Base-by-base conservation (phyloP, 2,113 vertebrate species). In the Phyllostomus discolor region DNA sequence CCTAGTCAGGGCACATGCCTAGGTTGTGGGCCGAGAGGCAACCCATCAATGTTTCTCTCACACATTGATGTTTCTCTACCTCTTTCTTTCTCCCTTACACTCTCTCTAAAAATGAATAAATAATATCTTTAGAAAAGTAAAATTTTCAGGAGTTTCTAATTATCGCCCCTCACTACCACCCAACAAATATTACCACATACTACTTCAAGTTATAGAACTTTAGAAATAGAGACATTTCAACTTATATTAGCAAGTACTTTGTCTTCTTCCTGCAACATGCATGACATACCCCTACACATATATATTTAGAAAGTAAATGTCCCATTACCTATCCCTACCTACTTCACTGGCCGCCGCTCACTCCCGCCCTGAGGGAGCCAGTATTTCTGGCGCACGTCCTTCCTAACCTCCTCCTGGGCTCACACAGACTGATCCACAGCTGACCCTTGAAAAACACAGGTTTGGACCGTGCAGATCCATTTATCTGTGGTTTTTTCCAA, bases 231-330 rank as follows among this genome's bases (percentile, higher is more conserved):
- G 70, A 70, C 43, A 78, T 76, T 35, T 50, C 82, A 91, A 33
- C n/a, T 94, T 83, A 12, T 43, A 91, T 35, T 82, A 82, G 75
- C 28, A 91, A 78, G 54, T 83, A 70, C 89, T 72, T 91, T 91
- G 46, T 72, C 26, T 72, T 20, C 46, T 88, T 38, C 6, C 19
- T 31, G 1, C n/a, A 26, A 38, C 20, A 93, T 1, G 54, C 5
- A 50, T 20, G 48, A n/a, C 3, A 17, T 7, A 11, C 62, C 28
- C 62, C 14, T 15, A 15, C 31, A 54, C 16, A 81, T 15, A 59
- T 22, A 59, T 62, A 83, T 80, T 26, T 70, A 82, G 46, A 46
- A 54, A 78, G 73, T 20, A 90, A 76, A 89, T 28, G 26, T 62
- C 59, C 24, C 26, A 48, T 72, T 88, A 88, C 72, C 24, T 87